Conservation (phyloP, 2,113 vertebrate genomes). For the Elephantulus edwardii region DNA sequence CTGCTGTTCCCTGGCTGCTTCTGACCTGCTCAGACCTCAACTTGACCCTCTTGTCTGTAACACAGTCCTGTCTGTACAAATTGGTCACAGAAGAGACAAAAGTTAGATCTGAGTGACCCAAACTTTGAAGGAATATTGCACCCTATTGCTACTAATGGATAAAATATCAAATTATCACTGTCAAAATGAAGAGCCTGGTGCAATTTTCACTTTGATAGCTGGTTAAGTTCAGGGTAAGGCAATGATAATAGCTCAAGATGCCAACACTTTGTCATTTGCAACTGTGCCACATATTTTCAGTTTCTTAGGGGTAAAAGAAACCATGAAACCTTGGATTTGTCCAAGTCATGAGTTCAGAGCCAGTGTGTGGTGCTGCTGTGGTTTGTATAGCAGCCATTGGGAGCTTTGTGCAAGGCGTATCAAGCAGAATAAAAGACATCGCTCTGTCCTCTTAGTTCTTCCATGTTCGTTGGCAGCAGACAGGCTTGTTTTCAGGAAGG, state of each 20-base stretch:
- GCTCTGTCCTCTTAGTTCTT: background rate
- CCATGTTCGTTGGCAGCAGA: background rate
- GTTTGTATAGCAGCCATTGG: background rate
- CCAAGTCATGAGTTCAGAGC: background rate
- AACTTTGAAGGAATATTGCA: conserved; percentile 31
- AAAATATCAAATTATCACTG: conserved; percentile 70
- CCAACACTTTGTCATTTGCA: background rate
- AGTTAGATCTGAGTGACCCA: background rate
- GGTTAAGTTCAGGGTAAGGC: conserved; percentile 45
- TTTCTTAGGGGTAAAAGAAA: background rate
- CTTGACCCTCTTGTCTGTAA: background rate
- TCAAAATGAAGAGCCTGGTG: conserved; percentile 77
- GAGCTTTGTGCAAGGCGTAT: background rate
- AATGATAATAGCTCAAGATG: conserved; percentile 51
- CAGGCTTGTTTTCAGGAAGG: background rate
- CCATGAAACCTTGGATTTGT: too few relatives aligned
- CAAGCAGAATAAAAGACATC: background rate
- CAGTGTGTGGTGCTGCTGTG: background rate
- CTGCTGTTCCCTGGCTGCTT: background rate
- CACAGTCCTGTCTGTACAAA: background rate
- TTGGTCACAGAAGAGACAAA: background rate
- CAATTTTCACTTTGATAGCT: conserved; percentile 22
- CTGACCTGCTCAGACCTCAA: background rate
- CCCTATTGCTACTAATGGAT: conserved; percentile 78
- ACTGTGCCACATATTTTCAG: background rate